Conservation (phyloP, 1,140 invertebrate species). For the Drosophila gunungcola region DNA sequence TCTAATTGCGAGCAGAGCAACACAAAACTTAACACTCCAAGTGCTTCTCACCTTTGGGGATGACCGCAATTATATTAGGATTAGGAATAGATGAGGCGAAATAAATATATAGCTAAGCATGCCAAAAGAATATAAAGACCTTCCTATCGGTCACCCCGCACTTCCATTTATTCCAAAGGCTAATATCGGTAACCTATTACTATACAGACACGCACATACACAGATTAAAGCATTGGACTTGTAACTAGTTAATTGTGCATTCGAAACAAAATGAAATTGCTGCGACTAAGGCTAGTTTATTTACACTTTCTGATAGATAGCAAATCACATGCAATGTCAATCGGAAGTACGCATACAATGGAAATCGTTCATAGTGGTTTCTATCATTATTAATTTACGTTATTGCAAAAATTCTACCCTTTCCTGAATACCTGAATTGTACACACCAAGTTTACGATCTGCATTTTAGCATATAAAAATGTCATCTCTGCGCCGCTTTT, state of each 20-base stretch:
- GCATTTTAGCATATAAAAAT: slow-evolving; percentile 38
- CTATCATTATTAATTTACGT: slow-evolving; percentile 21
- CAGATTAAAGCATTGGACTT: slow-evolving; percentile 45
- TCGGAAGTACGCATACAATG: slow-evolving; percentile 52
- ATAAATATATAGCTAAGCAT: slow-evolving; percentile 28
- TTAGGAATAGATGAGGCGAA: slow-evolving; percentile 1
- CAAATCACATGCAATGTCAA: slow-evolving; percentile 43
- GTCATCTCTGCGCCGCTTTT: slow-evolving; percentile 4
- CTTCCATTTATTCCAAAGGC: slow-evolving; percentile 14
- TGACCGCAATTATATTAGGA: slow-evolving; percentile 3
- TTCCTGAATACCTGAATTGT: slow-evolving; percentile 55
- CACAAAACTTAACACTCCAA: slow-evolving; percentile 2
- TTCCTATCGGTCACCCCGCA: background rate
- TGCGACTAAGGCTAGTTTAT: slow-evolving; percentile 43
- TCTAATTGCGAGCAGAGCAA: slow-evolving; percentile 6
- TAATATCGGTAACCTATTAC: slow-evolving; percentile 31
- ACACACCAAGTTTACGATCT: slow-evolving; percentile 33
- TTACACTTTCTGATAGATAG: slow-evolving; percentile 39
- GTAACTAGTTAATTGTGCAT: slow-evolving; percentile 38
- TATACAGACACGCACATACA: slow-evolving; percentile 44
- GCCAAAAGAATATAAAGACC: slow-evolving; percentile 5
- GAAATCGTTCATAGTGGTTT: slow-evolving; percentile 44
- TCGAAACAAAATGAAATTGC: slow-evolving; percentile 27
- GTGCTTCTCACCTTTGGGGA: background rate
- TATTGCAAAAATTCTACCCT: slow-evolving; percentile 26